Evolutionary conservation across 2,888 invertebrate species (phyloP).

Genomic region (Campopleginae sp.): DNA sequence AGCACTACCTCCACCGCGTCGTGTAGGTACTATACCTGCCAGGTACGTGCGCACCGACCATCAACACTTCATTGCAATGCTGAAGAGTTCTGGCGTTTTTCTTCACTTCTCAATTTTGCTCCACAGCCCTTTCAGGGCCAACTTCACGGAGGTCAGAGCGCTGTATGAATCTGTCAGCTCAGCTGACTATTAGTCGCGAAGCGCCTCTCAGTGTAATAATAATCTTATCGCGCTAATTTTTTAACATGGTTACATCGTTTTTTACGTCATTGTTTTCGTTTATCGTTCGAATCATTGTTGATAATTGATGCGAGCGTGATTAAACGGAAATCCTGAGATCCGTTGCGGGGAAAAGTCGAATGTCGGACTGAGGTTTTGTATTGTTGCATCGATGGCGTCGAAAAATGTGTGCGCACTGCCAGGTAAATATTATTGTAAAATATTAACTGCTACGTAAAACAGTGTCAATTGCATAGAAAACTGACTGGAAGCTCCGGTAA

Average conservation of each 20-base stretch:
- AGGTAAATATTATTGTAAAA: constrained; percentile 39
- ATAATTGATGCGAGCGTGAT: not conserved
- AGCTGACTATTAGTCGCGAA: not conserved
- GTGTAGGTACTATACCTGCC: no score
- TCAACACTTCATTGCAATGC: no score
- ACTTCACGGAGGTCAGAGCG: no score
- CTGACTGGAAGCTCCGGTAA: not conserved
- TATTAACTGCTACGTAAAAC: not conserved
- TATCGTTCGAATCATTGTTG: not conserved
- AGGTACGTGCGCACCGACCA: no score
- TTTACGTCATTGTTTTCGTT: not conserved
- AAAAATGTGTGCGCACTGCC: constrained; percentile 44
- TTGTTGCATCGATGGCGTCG: constrained; percentile 34
- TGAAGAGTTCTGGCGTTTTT: no score
- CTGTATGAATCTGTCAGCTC: no score
- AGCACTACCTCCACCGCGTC: no score
- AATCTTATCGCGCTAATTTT: not conserved
- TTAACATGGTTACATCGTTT: not conserved
- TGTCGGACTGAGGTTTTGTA: not conserved
- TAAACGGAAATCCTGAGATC: no score
- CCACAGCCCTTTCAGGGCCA: no score
- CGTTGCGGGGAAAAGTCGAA: not conserved
- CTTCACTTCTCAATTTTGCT: no score
- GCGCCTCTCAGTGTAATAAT: not conserved
- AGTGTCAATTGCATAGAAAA: not conserved